Percentiles rank a stretch among this genome's conserved stretches.
Evolutionary conservation across 2,797 vertebrate species (phyloP).

Genomic region (Phaenicophaeus curvirostris): DNA sequence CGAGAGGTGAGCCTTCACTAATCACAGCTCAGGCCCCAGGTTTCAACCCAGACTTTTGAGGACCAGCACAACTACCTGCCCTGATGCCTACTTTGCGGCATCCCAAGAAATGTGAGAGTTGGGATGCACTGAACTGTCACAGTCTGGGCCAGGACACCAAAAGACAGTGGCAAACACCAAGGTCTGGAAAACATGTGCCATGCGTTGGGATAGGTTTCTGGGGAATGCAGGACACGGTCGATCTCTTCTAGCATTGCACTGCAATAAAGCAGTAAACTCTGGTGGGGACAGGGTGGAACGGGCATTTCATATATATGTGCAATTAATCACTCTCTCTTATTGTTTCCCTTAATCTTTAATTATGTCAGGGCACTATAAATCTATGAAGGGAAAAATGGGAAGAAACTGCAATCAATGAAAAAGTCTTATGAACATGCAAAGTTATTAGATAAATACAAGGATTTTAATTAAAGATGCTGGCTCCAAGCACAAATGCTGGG

Average conservation of each 20-base stretch:
- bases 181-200: background rate
- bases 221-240: background rate
- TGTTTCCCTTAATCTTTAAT: constrained; percentile 56
- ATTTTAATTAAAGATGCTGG: constrained; percentile 78
- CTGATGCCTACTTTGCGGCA: background rate
- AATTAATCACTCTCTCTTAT: constrained; percentile 38
- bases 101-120: background rate
- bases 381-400: constrained; percentile 30
- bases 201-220: background rate
- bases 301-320: background rate
- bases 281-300: background rate
- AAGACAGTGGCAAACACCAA: background rate
- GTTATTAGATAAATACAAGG: constrained; percentile 75
- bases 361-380: constrained; percentile 36
- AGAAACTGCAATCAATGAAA: constrained; percentile 75
- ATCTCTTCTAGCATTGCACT: background rate
- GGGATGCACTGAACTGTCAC: background rate
- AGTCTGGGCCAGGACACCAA: background rate
- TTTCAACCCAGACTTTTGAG: background rate
- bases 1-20: background rate
- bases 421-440: constrained; percentile 60
- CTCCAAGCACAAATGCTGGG: constrained; percentile 55
- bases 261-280: background rate
- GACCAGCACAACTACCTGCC: background rate
- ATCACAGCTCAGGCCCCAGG: background rate